phyloP scores from a whole-genome alignment of 2,888 invertebrate species.

The Cheilosia scutellata region DNA sequence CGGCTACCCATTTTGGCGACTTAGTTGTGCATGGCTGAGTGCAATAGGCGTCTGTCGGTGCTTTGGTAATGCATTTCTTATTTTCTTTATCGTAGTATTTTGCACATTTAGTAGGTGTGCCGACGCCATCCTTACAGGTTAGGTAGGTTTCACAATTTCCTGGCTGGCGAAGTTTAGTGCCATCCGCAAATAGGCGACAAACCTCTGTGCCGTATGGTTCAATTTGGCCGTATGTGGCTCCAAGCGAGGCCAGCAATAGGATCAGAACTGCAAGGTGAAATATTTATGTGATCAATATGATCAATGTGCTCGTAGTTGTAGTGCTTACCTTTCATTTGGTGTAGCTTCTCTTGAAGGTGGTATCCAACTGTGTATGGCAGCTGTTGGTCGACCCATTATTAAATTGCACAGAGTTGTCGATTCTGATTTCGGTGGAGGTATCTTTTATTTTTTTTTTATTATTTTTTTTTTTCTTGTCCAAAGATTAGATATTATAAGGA shows the following conservation, averaged over 20 bases:
- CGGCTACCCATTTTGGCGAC: slow-evolving; percentile 77
- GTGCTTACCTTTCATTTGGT: slow-evolving; percentile 59
- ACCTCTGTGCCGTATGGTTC: slow-evolving; percentile 54
- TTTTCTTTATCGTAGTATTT: slow-evolving; percentile 17
- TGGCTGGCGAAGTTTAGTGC: slow-evolving; percentile 78
- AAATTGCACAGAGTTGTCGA: not conserved
- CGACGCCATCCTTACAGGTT: slow-evolving; percentile 75
- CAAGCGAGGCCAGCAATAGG: slow-evolving; percentile 17
- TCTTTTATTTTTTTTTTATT: no score
- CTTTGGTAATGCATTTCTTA: slow-evolving; percentile 53
- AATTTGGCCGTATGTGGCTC: not conserved
- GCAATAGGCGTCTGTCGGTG: slow-evolving; percentile 77
- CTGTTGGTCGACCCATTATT: not conserved
- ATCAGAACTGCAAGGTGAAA: slow-evolving; percentile 13
- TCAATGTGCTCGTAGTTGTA: no score
- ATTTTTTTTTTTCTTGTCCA: not conserved
- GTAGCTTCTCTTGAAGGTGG: slow-evolving; percentile 4
- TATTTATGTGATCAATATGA: not conserved
- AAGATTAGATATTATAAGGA: slow-evolving; percentile 9
- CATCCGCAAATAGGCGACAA: slow-evolving; percentile 57
- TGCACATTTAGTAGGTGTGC: slow-evolving; percentile 38
- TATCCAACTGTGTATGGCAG: slow-evolving; percentile 28
- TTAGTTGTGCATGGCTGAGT: slow-evolving; percentile 70
- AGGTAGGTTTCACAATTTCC: slow-evolving; percentile 78
- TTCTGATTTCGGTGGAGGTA: no score